Conservation (phyloP, 2,888 invertebrate species). For the Dasypogon diadema region DNA sequence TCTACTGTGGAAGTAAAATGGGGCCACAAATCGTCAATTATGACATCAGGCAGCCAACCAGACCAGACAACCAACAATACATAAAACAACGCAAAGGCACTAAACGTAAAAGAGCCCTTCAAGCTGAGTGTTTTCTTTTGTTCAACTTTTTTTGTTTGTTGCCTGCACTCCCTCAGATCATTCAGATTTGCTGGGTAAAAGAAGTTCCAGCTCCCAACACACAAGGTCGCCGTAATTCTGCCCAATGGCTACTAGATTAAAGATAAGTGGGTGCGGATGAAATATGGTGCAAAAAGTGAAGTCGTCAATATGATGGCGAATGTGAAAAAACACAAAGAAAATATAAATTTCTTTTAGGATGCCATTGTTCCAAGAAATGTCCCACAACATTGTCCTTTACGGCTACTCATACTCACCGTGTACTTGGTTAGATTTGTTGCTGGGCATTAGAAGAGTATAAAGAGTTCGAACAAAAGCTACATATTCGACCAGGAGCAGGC, state of each 20-base stretch:
- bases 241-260: background rate
- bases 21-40: constrained; percentile 45
- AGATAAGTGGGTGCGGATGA: constrained; percentile 1
- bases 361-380: background rate
- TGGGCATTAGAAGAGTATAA: background rate
- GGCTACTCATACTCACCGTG: background rate
- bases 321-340: background rate
- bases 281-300: constrained; percentile 10
- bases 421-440: no score
- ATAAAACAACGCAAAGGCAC: constrained; percentile 13
- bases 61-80: background rate
- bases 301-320: constrained; percentile 19
- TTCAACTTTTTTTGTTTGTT: background rate
- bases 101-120: background rate
- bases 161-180: background rate
- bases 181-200: background rate
- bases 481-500: background rate
- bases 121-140: background rate
- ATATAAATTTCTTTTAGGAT: background rate
- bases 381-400: background rate
- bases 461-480: background rate
- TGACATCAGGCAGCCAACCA: constrained; percentile 33
- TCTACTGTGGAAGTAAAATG: constrained; percentile 28
- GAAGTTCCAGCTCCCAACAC: background rate
- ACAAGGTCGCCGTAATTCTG: constrained; percentile 5